Percentiles rank a stretch among this genome's conserved stretches.
phyloP scores from a whole-genome alignment of 2,797 vertebrate species.

The Poeciliopsis presidionis region DNA sequence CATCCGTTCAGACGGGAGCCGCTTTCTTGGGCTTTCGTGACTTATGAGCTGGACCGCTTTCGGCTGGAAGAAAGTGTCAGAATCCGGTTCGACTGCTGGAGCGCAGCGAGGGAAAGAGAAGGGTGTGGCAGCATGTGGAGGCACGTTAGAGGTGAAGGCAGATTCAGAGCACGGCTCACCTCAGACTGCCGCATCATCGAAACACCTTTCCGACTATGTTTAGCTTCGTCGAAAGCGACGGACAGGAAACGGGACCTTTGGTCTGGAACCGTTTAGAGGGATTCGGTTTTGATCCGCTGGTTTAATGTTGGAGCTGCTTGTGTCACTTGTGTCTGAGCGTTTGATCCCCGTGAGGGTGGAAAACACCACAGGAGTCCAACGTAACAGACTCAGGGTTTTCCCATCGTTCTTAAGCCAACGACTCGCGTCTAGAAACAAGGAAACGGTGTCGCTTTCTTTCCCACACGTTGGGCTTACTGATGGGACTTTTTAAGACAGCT shows the following conservation, averaged over 20 bases:
- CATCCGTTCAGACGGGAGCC: constrained; percentile 6
- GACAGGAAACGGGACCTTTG: not conserved
- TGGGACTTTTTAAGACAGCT: not conserved
- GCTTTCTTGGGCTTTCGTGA: constrained; percentile 8
- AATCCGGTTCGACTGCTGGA: constrained; percentile 18
- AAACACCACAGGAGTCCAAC: constrained; percentile 18
- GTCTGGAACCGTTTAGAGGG: not conserved
- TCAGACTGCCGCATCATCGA: not conserved
- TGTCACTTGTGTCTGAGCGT: not conserved
- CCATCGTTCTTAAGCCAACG: constrained; percentile 11
- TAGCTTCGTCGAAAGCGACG: not conserved
- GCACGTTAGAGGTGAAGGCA: constrained; percentile 18
- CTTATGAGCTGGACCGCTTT: constrained; percentile 15
- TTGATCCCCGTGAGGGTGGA: constrained; percentile 2
- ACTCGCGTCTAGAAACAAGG: constrained; percentile 20
- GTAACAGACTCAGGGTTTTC: constrained; percentile 7
- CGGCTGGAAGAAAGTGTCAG: constrained; percentile 13
- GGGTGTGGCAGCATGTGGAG: constrained; percentile 30
- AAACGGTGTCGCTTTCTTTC: not conserved
- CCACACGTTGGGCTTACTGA: not conserved
- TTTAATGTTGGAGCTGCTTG: not conserved
- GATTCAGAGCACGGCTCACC: constrained; percentile 6
- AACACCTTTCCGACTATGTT: not conserved
- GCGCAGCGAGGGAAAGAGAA: constrained; percentile 12
- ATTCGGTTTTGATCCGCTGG: not conserved